A percentile compares a stretch with the other conserved stretches of the same genome.
phyloP scores from a whole-genome alignment of 2,888 invertebrate species.

The Agonopterix arenella region DNA sequence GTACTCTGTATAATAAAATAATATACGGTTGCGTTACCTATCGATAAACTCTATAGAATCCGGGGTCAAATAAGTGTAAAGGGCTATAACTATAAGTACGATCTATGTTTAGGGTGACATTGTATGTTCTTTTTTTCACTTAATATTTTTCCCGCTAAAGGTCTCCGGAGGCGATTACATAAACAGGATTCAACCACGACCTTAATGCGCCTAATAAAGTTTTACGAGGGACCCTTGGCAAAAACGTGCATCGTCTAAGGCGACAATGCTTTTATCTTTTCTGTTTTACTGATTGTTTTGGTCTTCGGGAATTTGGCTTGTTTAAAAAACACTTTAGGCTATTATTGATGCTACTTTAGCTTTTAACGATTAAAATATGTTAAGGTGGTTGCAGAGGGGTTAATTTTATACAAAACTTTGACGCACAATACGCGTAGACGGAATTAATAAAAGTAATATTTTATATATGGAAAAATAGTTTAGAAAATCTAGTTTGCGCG shows the following conservation, averaged over 20 bases:
- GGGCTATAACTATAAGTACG: slow-evolving; percentile 37
- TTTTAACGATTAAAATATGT: background rate
- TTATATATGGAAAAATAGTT: no score
- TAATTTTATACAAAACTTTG: no score
- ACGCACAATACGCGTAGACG: no score
- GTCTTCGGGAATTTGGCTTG: slow-evolving; percentile 57
- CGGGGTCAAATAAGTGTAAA: no score
- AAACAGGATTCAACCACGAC: slow-evolving; percentile 76
- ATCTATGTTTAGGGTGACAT: slow-evolving; percentile 57
- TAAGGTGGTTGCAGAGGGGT: no score
- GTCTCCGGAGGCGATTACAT: slow-evolving; percentile 74
- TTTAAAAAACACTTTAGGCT: slow-evolving; percentile 9
- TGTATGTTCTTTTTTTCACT: slow-evolving; percentile 71
- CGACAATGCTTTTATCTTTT: slow-evolving; percentile 74
- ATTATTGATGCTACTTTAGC: background rate
- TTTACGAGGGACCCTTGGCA: slow-evolving; percentile 73
- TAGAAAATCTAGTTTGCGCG: no score
- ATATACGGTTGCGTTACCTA: background rate
- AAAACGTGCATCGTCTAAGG: slow-evolving; percentile 71
- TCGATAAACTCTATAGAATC: no score
- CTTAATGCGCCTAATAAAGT: slow-evolving; percentile 76
- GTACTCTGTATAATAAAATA: background rate
- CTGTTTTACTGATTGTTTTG: slow-evolving; percentile 70
- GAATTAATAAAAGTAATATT: no score
- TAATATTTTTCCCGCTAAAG: slow-evolving; percentile 72